Percentiles rank a stretch among this genome's conserved stretches.
Conservation (phyloP, 2,797 vertebrate species). For the Pseudocheirus occidentalis region DNA sequence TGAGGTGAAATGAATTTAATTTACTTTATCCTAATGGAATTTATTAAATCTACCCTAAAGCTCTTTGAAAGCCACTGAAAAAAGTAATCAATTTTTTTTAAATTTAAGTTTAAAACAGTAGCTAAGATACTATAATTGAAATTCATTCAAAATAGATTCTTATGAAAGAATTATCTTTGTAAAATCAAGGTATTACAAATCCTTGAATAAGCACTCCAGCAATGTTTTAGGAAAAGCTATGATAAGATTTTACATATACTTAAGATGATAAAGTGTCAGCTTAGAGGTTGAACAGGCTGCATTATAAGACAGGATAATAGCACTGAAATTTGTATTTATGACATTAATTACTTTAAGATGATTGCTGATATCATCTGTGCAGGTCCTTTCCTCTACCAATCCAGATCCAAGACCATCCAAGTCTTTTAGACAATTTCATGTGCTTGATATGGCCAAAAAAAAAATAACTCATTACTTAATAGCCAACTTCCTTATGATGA, state of each 20-base stretch:
- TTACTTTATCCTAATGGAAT: slow-evolving; percentile 22
- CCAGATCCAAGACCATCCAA: not conserved
- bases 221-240: not conserved
- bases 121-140: not conserved
- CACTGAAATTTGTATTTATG: not conserved
- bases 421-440: not conserved
- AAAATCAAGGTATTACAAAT: not conserved
- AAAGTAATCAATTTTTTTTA: not conserved
- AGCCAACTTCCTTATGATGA: not conserved
- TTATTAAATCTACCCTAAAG: slow-evolving; percentile 1
- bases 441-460: not conserved
- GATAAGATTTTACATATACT: not conserved
- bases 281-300: not conserved
- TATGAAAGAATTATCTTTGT: not conserved
- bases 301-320: not conserved
- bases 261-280: not conserved
- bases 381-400: not conserved
- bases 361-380: not conserved
- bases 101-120: slow-evolving; percentile 41
- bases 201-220: not conserved
- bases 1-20: slow-evolving; percentile 38
- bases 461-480: not conserved
- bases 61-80: slow-evolving; percentile 26
- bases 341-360: not conserved
- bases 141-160: slow-evolving; percentile 39